A percentile compares a stretch with the other conserved stretches of the same genome.
Evolutionary conservation across 2,888 invertebrate species (phyloP).

Genomic region (Agrenia bidenticulata): DNA sequence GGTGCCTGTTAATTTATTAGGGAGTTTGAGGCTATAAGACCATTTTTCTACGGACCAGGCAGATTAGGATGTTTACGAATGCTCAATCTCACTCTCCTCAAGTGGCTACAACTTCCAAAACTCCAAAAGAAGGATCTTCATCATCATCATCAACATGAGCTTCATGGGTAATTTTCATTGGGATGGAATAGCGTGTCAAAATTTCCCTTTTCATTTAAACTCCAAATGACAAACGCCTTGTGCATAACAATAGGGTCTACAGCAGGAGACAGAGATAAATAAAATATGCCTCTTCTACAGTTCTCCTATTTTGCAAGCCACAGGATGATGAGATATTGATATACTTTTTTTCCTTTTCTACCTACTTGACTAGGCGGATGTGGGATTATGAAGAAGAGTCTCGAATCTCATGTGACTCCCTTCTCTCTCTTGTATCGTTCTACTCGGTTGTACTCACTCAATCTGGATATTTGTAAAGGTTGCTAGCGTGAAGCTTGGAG

Average conservation of each 20-base stretch:
- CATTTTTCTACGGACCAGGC: background rate
- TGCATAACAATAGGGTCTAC: constrained; percentile 16
- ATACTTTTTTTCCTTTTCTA: background rate
- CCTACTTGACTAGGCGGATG: background rate
- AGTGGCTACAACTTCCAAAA: too few relatives aligned
- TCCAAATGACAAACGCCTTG: constrained; percentile 13
- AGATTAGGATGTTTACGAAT: constrained; percentile 12
- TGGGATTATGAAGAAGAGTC: background rate
- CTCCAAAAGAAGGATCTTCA: background rate
- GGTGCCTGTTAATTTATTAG: constrained; percentile 14
- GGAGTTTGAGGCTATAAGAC: constrained; percentile 5
- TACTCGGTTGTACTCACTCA: background rate
- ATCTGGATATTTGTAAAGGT: background rate
- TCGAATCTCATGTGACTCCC: background rate
- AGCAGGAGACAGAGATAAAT: constrained; percentile 7
- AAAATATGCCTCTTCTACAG: background rate
- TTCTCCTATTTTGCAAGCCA: background rate
- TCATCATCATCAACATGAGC: constrained; percentile 1
- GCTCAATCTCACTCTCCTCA: background rate
- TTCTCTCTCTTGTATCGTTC: background rate
- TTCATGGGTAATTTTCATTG: constrained; percentile 11
- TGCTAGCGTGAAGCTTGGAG: constrained; percentile 1
- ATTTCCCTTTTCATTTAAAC: constrained; percentile 3
- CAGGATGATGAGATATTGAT: constrained; percentile 8
- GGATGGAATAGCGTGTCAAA: constrained; percentile 7